phyloP scores from a whole-genome alignment of 2,113 vertebrate species.

The Brachyhypopomus occidentalis region DNA sequence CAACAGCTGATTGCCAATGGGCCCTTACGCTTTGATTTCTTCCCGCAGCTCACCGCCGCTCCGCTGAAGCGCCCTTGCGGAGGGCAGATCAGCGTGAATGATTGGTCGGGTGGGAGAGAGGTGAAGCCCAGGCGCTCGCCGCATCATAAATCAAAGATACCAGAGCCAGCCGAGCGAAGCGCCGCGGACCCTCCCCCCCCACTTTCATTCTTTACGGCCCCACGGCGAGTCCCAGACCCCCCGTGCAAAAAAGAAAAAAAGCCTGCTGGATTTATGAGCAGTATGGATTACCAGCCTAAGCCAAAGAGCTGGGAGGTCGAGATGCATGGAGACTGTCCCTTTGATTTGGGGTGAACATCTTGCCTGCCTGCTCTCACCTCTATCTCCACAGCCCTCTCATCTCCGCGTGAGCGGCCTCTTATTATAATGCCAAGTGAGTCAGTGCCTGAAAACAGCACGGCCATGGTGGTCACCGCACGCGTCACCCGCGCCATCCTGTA shows the following conservation, averaged over 20 bases:
- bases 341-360: slow-evolving; percentile 63
- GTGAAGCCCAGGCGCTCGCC: slow-evolving; percentile 18
- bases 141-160: slow-evolving; percentile 41
- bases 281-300: slow-evolving; percentile 40
- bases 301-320: slow-evolving; percentile 21
- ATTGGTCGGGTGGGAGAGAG: slow-evolving; percentile 35
- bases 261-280: slow-evolving; percentile 43
- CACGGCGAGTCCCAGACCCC: slow-evolving; percentile 21
- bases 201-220: slow-evolving; percentile 37
- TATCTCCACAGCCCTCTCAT: slow-evolving; percentile 22
- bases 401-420: slow-evolving; percentile 30
- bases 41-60: too few species aligned
- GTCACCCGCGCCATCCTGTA: background rate
- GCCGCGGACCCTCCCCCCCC: background rate
- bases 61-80: background rate
- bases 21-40: background rate
- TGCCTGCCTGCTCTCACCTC: background rate
- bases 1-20: slow-evolving; percentile 4
- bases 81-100: slow-evolving; percentile 8
- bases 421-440: slow-evolving; percentile 37
- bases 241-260: slow-evolving; percentile 13
- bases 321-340: slow-evolving; percentile 49
- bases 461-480: too few species aligned
- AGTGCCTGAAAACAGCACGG: background rate
- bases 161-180: slow-evolving; percentile 28